A percentile compares a stretch with the other conserved stretches of the same genome.
Conservation (phyloP, 2,113 vertebrate genomes). For the Scopus umbretta region DNA sequence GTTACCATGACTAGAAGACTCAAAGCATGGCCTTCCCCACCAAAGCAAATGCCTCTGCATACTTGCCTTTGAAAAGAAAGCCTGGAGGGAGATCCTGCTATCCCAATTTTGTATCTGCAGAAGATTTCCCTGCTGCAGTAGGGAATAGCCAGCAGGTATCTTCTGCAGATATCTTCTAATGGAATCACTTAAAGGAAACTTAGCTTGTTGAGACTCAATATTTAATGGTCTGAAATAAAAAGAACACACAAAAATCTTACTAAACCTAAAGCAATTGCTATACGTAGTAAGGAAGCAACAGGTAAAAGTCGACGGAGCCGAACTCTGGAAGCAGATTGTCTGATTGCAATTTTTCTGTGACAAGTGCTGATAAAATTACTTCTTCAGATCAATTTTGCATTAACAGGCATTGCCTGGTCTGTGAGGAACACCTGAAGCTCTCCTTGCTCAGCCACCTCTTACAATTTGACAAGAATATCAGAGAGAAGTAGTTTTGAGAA, state of each 20-base stretch:
- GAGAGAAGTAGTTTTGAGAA: not conserved
- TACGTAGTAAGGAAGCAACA: not conserved
- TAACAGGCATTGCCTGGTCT: not conserved
- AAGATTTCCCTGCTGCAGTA: not conserved
- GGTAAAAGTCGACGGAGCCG: not conserved
- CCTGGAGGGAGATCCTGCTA: not conserved
- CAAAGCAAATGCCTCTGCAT: not conserved
- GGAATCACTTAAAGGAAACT: not conserved
- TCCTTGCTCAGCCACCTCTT: not conserved
- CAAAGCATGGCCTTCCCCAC: not conserved
- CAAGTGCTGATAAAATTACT: not conserved
- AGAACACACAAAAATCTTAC: not conserved
- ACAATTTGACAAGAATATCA: not conserved
- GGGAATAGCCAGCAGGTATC: not conserved
- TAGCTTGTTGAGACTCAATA: not conserved
- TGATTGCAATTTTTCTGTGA: not conserved
- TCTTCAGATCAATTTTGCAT: not conserved
- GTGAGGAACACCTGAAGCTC: not conserved
- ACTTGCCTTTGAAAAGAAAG: not conserved
- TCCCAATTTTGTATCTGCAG: not conserved
- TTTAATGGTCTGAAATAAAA: not conserved
- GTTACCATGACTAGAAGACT: not conserved
- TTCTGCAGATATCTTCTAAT: not conserved
- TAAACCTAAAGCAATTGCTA: not conserved
- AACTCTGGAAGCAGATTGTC: not conserved